Evolutionary conservation across 2,797 vertebrate species (phyloP).

Genomic region (Champsocephalus esox): DNA sequence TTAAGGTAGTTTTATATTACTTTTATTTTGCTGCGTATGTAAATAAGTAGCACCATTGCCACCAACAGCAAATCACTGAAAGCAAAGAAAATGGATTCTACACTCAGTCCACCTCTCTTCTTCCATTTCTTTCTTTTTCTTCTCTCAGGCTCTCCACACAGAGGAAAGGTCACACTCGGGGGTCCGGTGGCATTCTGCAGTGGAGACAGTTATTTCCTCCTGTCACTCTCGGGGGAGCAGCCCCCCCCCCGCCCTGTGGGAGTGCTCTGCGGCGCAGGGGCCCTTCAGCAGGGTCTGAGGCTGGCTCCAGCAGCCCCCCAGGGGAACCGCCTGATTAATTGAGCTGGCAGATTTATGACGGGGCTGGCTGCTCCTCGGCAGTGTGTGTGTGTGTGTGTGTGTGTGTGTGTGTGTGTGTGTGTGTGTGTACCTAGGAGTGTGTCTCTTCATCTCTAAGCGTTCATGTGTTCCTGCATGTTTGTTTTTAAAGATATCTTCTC

Average conservation of each 20-base stretch:
- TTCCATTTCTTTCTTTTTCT: not conserved
- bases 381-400: constrained; percentile 9
- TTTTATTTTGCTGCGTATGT: no score
- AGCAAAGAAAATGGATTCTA: not conserved
- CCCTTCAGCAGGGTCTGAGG: constrained; percentile 65
- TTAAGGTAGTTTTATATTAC: no score
- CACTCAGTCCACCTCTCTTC: not conserved
- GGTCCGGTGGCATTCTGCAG: constrained; percentile 63
- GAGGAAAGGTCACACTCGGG: constrained; percentile 50
- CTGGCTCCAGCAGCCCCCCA: constrained; percentile 69
- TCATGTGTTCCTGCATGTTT: no score
- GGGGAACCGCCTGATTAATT: constrained; percentile 77
- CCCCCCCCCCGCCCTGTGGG: constrained; percentile 53
- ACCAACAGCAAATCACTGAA: not conserved
- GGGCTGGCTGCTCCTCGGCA: constrained; percentile 51
- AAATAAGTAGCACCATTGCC: not conserved
- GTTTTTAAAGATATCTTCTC: not conserved
- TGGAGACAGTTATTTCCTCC: constrained; percentile 68
- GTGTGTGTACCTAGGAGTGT: no score
- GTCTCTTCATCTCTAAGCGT: not conserved
- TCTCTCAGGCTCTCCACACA: constrained; percentile 12
- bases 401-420: constrained; percentile 23
- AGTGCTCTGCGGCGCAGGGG: constrained; percentile 60
- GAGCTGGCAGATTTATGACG: constrained; percentile 80
- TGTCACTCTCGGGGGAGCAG: constrained; percentile 67